phyloP scores from a whole-genome alignment of 2,888 invertebrate genomes.

The Cheiracanthium punctorium region DNA sequence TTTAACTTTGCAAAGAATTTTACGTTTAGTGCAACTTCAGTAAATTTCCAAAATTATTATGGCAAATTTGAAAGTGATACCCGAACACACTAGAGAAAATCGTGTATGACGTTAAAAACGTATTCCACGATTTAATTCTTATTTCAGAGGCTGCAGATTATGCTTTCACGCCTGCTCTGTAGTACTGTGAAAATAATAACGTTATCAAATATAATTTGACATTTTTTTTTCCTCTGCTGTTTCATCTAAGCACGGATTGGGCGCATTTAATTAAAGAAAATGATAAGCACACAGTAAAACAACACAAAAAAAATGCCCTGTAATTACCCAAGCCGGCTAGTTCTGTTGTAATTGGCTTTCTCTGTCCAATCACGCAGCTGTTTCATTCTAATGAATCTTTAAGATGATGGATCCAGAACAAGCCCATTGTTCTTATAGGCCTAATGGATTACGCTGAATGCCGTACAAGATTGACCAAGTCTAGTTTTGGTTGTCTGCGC shows the following conservation, averaged over 20 bases:
- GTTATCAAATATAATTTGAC: background rate
- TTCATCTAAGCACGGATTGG: background rate
- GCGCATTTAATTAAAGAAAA: conserved; percentile 15
- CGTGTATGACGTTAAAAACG: too few relatives aligned
- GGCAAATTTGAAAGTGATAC: too few relatives aligned
- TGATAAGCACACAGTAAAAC: background rate
- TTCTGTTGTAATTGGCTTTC: background rate
- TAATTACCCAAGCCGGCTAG: background rate
- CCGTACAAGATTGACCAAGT: background rate
- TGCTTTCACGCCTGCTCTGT: background rate
- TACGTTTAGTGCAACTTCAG: too few relatives aligned
- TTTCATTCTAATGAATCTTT: conserved; percentile 4
- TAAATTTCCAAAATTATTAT: too few relatives aligned
- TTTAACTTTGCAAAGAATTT: too few relatives aligned
- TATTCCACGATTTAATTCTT: too few relatives aligned
- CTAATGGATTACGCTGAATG: background rate
- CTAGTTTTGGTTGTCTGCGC: background rate
- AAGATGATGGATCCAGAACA: background rate
- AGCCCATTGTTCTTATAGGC: background rate
- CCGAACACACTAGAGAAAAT: too few relatives aligned
- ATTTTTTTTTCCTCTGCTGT: background rate
- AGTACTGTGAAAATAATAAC: background rate
- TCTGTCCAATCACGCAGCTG: conserved; percentile 7
- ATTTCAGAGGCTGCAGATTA: too few relatives aligned
- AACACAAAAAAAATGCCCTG: background rate